Evolutionary conservation across 2,888 invertebrate species (phyloP), one percentile per base, ranked within the genome.

Genomic region (Caenorhabditis sp.): DNA sequence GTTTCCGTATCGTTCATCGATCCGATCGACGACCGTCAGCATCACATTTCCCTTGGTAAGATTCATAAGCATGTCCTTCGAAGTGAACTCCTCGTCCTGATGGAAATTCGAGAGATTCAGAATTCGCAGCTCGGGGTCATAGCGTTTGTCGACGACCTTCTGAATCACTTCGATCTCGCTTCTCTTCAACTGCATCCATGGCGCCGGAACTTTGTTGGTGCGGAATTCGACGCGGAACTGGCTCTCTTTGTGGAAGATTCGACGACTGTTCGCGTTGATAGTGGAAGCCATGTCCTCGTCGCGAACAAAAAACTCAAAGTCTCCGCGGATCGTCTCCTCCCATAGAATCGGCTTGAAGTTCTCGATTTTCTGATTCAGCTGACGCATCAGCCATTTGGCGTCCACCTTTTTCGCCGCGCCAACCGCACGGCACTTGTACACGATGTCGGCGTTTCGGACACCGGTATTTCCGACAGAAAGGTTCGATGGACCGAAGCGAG

Each of bases 41-140:
- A 90, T 86, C 13, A 91, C 88, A 44, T 88, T 88, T 77, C 88
- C 89, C 58, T 89, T 88, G 22, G 85, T 87, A 11, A 90, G 78
- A 24, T 72, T 56, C 81, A 87, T 84, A 3, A 83, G 67, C 60
- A 88, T 70, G 32, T 86, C 86, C 2, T 68, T 70, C 1, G 35
- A 58, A 2, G 60, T 71, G 77, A 89, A 89, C 37, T 72, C 77
- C 62, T 81, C 72, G 78, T 89, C 88, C 8, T 51, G 68, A 61
- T 72, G 83, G 76, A 90, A 91, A 8, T 86, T 80, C 32, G 87
- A 85, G 24, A 90, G 78, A 71, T 90, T 88, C 20, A 90, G 69
- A n/a, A 89, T 72, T 13, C 88, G 84, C n/a, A 51, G 80, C 1
- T 68, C 76, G 61, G 80, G 76, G 40, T 87, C 85, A 70, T 85